Percentiles rank a stretch among this genome's conserved stretches.
These are phyloP conservation scores for Platichthys stellatus DNA, from an alignment of 2,113 vertebrate species.

Conservation along the genomic window DNA sequence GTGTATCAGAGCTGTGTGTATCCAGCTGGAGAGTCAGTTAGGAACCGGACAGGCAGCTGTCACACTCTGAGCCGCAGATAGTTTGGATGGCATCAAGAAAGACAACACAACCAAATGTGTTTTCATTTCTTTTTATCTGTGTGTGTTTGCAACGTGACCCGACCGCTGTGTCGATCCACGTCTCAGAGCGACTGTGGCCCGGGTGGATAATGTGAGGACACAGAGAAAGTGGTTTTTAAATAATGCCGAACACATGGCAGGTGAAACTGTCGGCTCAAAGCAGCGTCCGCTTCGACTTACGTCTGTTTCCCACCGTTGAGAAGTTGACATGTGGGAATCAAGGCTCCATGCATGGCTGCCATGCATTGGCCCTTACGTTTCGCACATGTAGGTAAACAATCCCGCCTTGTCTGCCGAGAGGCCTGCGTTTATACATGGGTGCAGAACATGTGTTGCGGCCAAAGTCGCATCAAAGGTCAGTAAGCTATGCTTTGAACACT, in stretches of 20 bases:
- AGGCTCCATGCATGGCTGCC: constrained; percentile 79
- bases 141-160: background rate
- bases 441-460: constrained; percentile 88
- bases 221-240: constrained; percentile 56
- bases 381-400: constrained; percentile 86
- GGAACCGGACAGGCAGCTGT: background rate
- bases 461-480: constrained; percentile 92
- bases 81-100: background rate
- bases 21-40: background rate
- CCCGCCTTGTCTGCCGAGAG: constrained; percentile 78
- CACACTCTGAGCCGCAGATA: background rate
- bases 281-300: constrained; percentile 58
- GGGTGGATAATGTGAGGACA: constrained; percentile 28
- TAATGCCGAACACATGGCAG: constrained; percentile 78
- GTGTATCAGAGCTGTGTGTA: background rate
- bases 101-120: background rate
- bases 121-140: background rate
- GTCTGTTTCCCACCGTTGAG: constrained; percentile 71
- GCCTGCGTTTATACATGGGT: constrained; percentile 85
- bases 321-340: constrained; percentile 68
- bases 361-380: constrained; percentile 80
- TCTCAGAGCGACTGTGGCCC: constrained; percentile 6
- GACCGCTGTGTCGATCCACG: background rate
- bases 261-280: constrained; percentile 62
- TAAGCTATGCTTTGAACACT: constrained; percentile 91